Evolutionary conservation across 2,888 invertebrate genomes (phyloP), one percentile per base, ranked within the genome.

Genomic region (Drosophila robusta): DNA sequence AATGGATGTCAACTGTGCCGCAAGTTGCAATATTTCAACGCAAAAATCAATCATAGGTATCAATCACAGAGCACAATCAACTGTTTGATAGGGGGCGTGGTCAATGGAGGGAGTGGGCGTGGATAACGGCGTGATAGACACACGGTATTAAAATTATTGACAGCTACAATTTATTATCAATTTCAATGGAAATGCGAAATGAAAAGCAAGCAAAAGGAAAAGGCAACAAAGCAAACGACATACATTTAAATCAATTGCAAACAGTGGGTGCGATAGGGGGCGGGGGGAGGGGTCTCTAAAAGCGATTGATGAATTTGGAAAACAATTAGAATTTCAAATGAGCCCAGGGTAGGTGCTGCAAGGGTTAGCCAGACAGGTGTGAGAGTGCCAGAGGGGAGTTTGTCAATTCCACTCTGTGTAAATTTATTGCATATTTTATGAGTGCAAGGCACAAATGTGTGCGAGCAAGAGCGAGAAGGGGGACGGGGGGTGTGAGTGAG

Each of bases 111-210:
- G 7, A 3, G 57, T 4, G 18, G n/a, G 46, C 12, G 16, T 14
- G 44, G 62, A 58, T 60, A 46, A 47, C 65, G 55, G 16, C 39
- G 69, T 90, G 89, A 90, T 81, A 85, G 86, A 89, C 84, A 89
- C 75, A 68, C 60, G 80, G 79, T 78, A 89, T 89, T 82, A 83
- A 90, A 88, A 78, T 78, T 88, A 90, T 85, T 90, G 90, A 90
- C 90, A 90, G 85, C 82, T 70, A 80, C 84, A 85, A 90, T 90
- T 90, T 90, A 90, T 90, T 89, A 90, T 87, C 87, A 83, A 87
- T 81, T 85, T 66, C 58, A 56, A 64, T 66, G 62, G 47, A 45
- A 44, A 29, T 49, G 41, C 51, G 18, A 60, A 75, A 56, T 42
- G 32, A 51, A 67, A 70, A 39, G 51, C 51, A n/a, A 70, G 36